A percentile compares a stretch with the other conserved stretches of the same genome.
These are phyloP conservation scores for Smithornis capensis DNA, from an alignment of 2,113 vertebrate genomes.

Conservation along the genomic window DNA sequence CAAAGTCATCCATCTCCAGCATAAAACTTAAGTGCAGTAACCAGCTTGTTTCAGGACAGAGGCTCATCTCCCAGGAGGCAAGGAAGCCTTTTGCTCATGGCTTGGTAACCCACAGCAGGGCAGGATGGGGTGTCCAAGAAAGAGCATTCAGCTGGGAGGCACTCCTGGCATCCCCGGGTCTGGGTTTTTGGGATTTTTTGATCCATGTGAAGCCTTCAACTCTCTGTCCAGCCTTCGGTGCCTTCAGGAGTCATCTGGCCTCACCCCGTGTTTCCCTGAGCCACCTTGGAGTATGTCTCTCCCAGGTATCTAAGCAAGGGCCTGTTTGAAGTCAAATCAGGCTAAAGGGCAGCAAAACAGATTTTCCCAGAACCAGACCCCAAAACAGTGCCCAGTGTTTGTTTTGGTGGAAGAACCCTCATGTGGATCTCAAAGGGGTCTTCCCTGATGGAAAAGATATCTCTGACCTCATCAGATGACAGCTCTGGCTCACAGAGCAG, in stretches of 20 bases:
- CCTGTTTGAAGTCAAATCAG: neutral
- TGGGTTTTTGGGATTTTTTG: neutral
- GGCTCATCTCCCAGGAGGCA: neutral
- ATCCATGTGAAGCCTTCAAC: neutral
- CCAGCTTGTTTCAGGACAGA: neutral
- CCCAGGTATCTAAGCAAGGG: neutral
- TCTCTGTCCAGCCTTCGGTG: neutral
- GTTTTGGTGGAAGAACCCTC: neutral
- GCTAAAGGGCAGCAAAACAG: neutral
- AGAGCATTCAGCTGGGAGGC: neutral
- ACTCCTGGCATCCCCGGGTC: neutral
- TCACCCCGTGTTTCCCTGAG: rapidly evolving
- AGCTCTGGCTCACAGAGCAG: neutral
- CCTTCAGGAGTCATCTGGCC: neutral
- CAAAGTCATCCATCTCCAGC: neutral
- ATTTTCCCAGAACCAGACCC: neutral
- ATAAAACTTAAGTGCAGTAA: neutral
- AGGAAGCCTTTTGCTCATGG: neutral
- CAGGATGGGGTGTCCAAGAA: rapidly evolving
- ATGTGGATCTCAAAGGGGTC: neutral
- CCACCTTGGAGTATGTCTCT: neutral
- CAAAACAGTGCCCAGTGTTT: neutral
- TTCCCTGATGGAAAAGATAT: neutral
- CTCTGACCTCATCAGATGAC: neutral
- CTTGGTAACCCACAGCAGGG: neutral